These are phyloP conservation scores for Cirrhinus mrigala DNA, from an alignment of 2,797 vertebrate genomes.

Conservation along the genomic window DNA sequence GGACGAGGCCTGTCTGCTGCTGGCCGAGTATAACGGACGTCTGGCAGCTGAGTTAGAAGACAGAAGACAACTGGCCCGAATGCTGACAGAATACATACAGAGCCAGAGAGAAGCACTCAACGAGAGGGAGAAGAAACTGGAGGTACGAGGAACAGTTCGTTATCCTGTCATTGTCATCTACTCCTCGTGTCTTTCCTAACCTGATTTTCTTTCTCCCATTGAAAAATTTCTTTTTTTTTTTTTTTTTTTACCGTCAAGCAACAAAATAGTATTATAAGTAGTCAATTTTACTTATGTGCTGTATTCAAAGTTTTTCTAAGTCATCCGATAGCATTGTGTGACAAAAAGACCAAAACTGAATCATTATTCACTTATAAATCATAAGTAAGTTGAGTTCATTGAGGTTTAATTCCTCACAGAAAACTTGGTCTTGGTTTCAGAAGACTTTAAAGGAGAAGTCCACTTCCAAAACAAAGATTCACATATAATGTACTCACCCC, in stretches of 20 bases:
- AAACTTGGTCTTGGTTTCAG: neutral
- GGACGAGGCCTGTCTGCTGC: slow-evolving; percentile 95
- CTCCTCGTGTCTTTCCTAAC: neutral
- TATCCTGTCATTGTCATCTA: too few relatives aligned
- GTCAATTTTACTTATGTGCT: neutral
- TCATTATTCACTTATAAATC: neutral
- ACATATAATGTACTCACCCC: too few relatives aligned
- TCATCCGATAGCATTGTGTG: neutral
- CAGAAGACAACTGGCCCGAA: slow-evolving; percentile 93
- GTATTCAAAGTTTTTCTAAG: neutral
- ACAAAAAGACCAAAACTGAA: neutral
- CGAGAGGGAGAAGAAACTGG: slow-evolving; percentile 96
- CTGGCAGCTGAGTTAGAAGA: slow-evolving; percentile 97
- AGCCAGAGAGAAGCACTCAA: slow-evolving; percentile 93
- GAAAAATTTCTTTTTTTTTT: too few relatives aligned
- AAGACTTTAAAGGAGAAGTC: neutral
- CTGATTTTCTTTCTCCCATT: neutral
- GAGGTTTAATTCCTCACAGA: neutral
- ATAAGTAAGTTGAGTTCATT: neutral
- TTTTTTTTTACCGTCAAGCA: neutral
- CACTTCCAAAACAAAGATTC: too few relatives aligned
- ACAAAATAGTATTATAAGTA: neutral
- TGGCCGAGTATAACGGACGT: slow-evolving; percentile 96
- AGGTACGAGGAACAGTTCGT: slow-evolving; percentile 74
- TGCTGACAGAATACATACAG: slow-evolving; percentile 96